These are phyloP conservation scores for Neotragus moschatus DNA, from an alignment of 2,113 vertebrate genomes.

Conservation along the genomic window DNA sequence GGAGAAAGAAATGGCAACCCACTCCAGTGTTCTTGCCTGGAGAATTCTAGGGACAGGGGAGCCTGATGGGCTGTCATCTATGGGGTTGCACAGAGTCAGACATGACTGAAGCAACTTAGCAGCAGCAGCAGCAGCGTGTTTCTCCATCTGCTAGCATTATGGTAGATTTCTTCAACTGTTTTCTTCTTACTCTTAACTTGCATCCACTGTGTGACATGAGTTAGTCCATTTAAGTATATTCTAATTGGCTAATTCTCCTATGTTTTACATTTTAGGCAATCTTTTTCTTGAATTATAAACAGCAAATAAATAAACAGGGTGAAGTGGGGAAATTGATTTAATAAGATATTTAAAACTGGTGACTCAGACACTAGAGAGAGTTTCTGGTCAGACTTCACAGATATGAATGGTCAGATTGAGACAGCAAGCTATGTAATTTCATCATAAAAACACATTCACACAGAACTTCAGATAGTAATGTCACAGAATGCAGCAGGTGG, in stretches of 20 bases:
- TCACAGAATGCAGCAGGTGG: background rate
- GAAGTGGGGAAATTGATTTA: background rate
- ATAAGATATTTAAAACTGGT: background rate
- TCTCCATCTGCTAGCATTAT: background rate
- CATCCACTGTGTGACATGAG: background rate
- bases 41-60: too few species aligned
- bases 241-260: background rate
- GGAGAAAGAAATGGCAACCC: too few species aligned
- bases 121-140: background rate
- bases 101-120: too few species aligned
- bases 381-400: background rate
- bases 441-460: background rate
- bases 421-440: background rate
- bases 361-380: background rate
- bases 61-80: too few species aligned
- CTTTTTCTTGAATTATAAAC: background rate
- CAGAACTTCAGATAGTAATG: background rate
- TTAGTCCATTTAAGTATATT: background rate
- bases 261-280: background rate
- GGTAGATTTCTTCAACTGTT: background rate
- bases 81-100: too few species aligned
- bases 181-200: background rate
- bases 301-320: background rate
- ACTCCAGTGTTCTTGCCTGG: too few species aligned
- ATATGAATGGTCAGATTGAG: background rate